phyloP scores from a whole-genome alignment of 2,888 invertebrate species.

The Stenurella melanura region DNA sequence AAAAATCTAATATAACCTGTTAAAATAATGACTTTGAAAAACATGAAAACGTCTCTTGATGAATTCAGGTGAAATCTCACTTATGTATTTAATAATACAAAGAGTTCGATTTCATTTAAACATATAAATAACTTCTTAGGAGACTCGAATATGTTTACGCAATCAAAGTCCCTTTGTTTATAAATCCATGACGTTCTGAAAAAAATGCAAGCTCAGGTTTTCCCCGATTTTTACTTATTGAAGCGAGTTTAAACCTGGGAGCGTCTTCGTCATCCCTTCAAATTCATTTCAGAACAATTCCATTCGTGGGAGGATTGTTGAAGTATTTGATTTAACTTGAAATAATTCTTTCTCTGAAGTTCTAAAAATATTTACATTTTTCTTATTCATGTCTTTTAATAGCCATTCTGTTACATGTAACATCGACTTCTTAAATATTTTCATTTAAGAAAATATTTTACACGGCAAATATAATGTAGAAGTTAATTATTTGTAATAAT shows the following conservation, averaged over 20 bases:
- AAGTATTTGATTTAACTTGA: conserved; percentile 7
- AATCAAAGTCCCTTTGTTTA: background rate
- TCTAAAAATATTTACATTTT: background rate
- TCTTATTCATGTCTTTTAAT: background rate
- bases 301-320: background rate
- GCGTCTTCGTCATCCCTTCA: background rate
- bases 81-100: background rate
- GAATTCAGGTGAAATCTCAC: no score
- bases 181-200: conserved; percentile 3
- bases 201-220: background rate
- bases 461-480: no score
- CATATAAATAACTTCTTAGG: background rate
- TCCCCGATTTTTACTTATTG: background rate
- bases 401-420: background rate
- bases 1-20: no score
- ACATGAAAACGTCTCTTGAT: no score
- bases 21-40: no score
- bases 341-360: background rate
- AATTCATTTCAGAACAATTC: background rate
- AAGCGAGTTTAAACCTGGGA: background rate
- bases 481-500: no score
- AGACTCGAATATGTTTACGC: conserved; percentile 3
- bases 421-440: background rate
- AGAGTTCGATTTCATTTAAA: background rate
- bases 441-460: background rate